phyloP scores from a whole-genome alignment of 2,888 invertebrate species.

The Sminthurinus aureus region DNA sequence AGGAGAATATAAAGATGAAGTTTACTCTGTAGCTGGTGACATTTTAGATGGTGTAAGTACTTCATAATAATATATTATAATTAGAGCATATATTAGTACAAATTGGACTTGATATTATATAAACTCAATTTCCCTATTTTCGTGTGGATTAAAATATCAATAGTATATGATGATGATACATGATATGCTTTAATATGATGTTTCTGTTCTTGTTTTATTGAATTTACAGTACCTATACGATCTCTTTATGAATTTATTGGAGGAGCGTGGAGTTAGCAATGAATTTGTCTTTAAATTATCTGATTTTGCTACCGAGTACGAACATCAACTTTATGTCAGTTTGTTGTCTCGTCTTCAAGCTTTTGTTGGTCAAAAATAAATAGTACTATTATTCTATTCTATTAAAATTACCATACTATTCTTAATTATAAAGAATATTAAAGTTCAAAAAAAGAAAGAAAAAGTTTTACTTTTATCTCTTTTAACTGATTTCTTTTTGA shows the following conservation, averaged over 20 bases:
- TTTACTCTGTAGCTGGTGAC: conserved; percentile 90
- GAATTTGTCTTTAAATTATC: conserved; percentile 92
- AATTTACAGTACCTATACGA: conserved; percentile 90
- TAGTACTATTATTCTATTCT: neutral
- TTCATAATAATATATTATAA: too few species aligned
- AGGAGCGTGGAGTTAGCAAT: conserved; percentile 94
- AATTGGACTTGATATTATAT: too few species aligned
- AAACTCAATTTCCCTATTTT: too few species aligned
- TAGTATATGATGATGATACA: neutral
- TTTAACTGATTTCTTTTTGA: too few species aligned
- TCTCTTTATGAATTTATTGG: conserved; percentile 90
- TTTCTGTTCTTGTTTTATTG: neutral
- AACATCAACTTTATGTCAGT: conserved; percentile 89
- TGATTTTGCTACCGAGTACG: conserved; percentile 88
- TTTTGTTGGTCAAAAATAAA: conserved; percentile 69
- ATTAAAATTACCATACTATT: too few species aligned
- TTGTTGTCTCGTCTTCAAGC: conserved; percentile 86
- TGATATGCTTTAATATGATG: neutral
- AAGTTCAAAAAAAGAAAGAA: too few species aligned
- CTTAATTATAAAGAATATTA: too few species aligned
- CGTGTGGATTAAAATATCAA: too few species aligned
- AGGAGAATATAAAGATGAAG: conserved; percentile 86
- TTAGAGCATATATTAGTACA: too few species aligned
- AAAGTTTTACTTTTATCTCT: too few species aligned
- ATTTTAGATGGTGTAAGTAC: conserved; percentile 88